phyloP scores from a whole-genome alignment of 2,113 vertebrate species.

The Arvicanthis niloticus region DNA sequence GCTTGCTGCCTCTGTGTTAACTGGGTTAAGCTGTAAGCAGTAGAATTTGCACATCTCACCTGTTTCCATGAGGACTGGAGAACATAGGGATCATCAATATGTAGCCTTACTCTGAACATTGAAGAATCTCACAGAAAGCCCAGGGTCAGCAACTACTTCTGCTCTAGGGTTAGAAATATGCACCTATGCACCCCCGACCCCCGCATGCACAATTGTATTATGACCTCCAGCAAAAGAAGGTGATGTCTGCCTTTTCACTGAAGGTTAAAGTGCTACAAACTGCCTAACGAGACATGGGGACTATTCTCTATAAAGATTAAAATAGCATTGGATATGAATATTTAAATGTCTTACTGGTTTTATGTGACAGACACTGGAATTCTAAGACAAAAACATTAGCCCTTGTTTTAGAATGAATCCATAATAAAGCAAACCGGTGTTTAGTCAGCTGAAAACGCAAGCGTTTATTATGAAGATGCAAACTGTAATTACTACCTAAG shows the following conservation, averaged over 20 bases:
- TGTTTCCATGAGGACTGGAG: neutral
- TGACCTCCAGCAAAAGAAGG: neutral
- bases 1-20: neutral
- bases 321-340: rapidly evolving
- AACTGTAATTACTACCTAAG: conserved; percentile 81
- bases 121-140: neutral
- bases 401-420: conserved; percentile 67
- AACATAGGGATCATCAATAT: neutral
- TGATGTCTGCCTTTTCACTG: neutral
- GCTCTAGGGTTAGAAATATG: neutral
- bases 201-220: rapidly evolving
- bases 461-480: conserved; percentile 73
- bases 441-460: conserved; percentile 75
- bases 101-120: neutral
- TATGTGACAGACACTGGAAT: conserved; percentile 67
- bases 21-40: neutral
- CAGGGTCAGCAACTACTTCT: neutral
- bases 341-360: conserved; percentile 41
- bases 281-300: neutral
- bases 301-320: neutral
- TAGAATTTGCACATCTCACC: neutral
- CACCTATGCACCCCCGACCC: rapidly evolving
- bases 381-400: conserved; percentile 71
- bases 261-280: neutral
- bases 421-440: conserved; percentile 70